Evolutionary conservation across 1,140 invertebrate genomes (phyloP), one percentile per base, ranked within the genome.

Genomic region (Pararge aegeria): DNA sequence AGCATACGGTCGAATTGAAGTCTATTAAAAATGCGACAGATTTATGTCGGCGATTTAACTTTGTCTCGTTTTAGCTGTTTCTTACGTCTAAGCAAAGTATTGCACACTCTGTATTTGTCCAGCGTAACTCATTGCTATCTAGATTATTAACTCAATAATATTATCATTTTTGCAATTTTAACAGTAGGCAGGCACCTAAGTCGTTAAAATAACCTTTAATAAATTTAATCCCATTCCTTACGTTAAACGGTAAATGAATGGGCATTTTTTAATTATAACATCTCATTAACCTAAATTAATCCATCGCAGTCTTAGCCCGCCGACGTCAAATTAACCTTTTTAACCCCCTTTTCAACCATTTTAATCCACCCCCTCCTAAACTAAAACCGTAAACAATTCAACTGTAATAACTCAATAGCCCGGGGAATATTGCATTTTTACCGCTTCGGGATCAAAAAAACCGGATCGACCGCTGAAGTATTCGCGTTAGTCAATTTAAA

Each of bases 401-500:
- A 0, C 12, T n/a, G 5, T 55, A 38, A 58, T 66, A 66, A 61
- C 59, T 66, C 42, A 66, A 61, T 68, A 48, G 38, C 38, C 12
- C 38, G 18, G 7, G 16, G 38, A 13, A 42, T 55, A 57, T 59
- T 59, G 42, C 56, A 49, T 58, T 44, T 58, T 44, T 53, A 21
- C 49, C 40, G 50, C 49, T 52, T 60, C 27, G 18, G 24, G 20
- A 34, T 37, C 20, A n/a, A 13, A 68, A 71, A 71, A 68, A 71
- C 66, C 55, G 34, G 29, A 62, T 56, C 59, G 64, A 68, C 63
- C 60, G 51, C 61, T 61, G 30, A 63, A 69, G 70, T 56, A 71
- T 70, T 70, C 68, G 56, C 66, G 53, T 75, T 68, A 66, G 73
- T 66, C 68, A 71, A 77, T 79, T 78, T 74, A 66, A 70, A 68